These are phyloP conservation scores for Matsumyia berberina DNA, from an alignment of 2,888 invertebrate species.

Conservation along the genomic window DNA sequence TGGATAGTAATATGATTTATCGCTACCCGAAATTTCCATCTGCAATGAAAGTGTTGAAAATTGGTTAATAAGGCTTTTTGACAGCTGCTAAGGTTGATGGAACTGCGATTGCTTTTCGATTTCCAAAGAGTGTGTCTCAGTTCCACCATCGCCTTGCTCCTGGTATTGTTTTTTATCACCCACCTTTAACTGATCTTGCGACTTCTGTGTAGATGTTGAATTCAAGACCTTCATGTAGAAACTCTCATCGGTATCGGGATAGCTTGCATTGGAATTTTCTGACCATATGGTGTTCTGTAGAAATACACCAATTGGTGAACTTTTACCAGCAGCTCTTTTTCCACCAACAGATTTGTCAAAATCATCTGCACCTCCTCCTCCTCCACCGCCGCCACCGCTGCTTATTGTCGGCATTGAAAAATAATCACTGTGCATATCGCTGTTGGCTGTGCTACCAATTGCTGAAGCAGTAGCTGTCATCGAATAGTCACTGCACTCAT, in stretches of 20 bases:
- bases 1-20: conserved; percentile 68
- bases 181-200: conserved; percentile 71
- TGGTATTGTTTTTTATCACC: conserved; percentile 41
- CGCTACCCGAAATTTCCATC: conserved; percentile 70
- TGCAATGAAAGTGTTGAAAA: conserved; percentile 44
- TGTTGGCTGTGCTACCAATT: conserved; percentile 6
- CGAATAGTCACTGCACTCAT: conserved; percentile 33
- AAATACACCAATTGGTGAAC: conserved; percentile 84
- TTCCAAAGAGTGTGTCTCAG: conserved; percentile 13
- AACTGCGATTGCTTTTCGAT: conserved; percentile 17
- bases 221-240: conserved; percentile 80
- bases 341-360: conserved; percentile 77
- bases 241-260: conserved; percentile 80
- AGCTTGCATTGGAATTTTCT: conserved; percentile 78
- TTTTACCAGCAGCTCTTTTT: conserved; percentile 64
- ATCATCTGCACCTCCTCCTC: conserved; percentile 72
- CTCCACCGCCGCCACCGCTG: background rate
- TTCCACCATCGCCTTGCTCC: conserved; percentile 42
- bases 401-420: conserved; percentile 78
- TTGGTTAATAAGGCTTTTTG: conserved; percentile 35
- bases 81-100: conserved; percentile 11
- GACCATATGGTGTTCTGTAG: conserved; percentile 86
- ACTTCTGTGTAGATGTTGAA: conserved; percentile 74
- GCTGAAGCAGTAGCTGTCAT: conserved; percentile 8
- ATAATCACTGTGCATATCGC: conserved; percentile 77